Conservation (phyloP, 2,888 invertebrate genomes). For the Lycaena phlaeas region DNA sequence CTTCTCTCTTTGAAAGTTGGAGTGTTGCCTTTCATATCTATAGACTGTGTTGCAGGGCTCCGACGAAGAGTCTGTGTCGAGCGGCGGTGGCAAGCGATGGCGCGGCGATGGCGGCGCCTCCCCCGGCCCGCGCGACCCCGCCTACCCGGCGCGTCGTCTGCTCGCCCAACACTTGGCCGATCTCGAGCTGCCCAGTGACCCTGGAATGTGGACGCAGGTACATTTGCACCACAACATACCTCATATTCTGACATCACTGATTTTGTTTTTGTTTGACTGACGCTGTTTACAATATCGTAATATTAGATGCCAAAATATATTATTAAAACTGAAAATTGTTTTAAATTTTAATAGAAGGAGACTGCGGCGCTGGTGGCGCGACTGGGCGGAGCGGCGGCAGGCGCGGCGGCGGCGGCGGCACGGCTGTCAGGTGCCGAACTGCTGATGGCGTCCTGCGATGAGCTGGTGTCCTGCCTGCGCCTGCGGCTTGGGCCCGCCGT, state of each 20-base stretch:
- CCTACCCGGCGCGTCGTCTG: constrained; percentile 20
- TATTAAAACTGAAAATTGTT: no score
- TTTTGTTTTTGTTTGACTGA: no score
- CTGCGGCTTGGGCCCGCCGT: constrained; percentile 89
- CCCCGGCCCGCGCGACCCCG: constrained; percentile 75
- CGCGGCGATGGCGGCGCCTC: no score
- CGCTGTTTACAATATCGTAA: no score
- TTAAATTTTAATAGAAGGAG: constrained; percentile 46
- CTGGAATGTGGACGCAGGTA: constrained; percentile 48
- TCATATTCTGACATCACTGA: no score
- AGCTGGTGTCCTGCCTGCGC: constrained; percentile 81
- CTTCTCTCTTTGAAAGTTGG: no score
- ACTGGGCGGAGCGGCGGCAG: constrained; percentile 42
- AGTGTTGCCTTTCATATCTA: no score
- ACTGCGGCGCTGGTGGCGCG: constrained; percentile 38
- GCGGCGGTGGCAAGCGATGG: constrained; percentile 40
- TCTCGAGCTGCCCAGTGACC: constrained; percentile 40
- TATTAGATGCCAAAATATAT: no score
- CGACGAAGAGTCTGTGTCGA: constrained; percentile 56
- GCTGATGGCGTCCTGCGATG: constrained; percentile 85
- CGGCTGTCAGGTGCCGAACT: constrained; percentile 89
- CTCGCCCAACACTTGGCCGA: constrained; percentile 34
- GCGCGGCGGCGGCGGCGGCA: constrained; percentile 38
- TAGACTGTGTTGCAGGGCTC: no score
- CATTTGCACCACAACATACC: no score